These are phyloP conservation scores for Vulpes lagopus DNA, from an alignment of 2,113 vertebrate genomes.

Conservation along the genomic window DNA sequence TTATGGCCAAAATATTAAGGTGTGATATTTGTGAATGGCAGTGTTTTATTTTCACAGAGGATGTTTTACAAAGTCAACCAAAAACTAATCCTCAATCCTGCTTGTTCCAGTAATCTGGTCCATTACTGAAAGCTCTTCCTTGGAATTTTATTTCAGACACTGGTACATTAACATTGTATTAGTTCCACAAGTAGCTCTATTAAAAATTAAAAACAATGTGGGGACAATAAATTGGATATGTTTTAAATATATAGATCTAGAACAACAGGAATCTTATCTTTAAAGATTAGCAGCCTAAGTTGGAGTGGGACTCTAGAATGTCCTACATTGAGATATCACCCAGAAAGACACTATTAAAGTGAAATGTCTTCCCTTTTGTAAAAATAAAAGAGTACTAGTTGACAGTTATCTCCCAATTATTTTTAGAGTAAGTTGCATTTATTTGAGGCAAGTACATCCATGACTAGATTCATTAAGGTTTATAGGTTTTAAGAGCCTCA, in stretches of 20 bases:
- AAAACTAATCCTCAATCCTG: not conserved
- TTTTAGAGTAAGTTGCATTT: not conserved
- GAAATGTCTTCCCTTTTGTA: not conserved
- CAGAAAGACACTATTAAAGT: not conserved
- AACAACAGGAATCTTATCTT: not conserved
- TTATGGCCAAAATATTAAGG: not conserved
- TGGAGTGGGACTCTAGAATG: not conserved
- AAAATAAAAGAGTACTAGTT: not conserved
- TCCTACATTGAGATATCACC: not conserved
- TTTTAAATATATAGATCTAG: not conserved
- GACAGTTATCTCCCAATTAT: not conserved
- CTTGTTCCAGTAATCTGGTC: not conserved
- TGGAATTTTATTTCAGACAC: not conserved
- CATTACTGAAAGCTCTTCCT: not conserved
- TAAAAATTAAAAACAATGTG: not conserved
- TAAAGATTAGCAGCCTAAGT: not conserved
- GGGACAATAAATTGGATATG: not conserved
- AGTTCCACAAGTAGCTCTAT: not conserved
- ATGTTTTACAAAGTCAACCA: not conserved
- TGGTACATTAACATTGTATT: not conserved
- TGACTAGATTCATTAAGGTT: not conserved
- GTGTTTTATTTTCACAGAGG: not conserved
- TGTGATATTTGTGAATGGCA: not conserved
- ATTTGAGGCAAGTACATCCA: not conserved
- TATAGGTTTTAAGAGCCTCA: not conserved